These are phyloP conservation scores for Oreohelix idahoensis DNA, from an alignment of 1,140 invertebrate species.

Conservation along the genomic window DNA sequence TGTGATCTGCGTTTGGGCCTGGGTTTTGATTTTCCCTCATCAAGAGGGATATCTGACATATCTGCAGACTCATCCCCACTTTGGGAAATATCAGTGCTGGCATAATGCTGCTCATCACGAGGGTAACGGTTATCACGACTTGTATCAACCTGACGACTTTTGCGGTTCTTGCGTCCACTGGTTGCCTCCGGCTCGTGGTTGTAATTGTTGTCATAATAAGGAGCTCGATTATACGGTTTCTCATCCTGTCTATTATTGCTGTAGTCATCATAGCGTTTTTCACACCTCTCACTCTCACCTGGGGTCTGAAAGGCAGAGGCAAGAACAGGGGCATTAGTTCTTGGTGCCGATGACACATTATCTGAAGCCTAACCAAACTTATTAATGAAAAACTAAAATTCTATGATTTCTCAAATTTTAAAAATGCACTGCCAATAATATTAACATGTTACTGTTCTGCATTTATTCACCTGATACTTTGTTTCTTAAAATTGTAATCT, in stretches of 20 bases:
- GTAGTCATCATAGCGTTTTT: background rate
- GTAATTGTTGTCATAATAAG: background rate
- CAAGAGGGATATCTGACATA: background rate
- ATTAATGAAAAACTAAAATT: background rate
- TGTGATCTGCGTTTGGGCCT: constrained; percentile 24
- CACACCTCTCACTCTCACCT: background rate
- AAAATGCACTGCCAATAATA: background rate
- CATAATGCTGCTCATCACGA: constrained; percentile 2
- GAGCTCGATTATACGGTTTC: background rate
- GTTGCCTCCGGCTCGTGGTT: background rate
- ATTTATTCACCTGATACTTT: background rate
- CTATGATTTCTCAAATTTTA: background rate
- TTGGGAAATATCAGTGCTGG: constrained; percentile 25
- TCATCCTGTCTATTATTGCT: background rate
- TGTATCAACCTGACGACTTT: background rate
- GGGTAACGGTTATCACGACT: background rate
- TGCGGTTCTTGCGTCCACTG: background rate
- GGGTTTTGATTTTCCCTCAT: background rate
- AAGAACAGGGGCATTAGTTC: constrained; percentile 26
- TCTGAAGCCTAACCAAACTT: background rate
- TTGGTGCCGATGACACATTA: background rate
- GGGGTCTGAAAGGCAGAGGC: constrained; percentile 34
- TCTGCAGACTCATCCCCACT: constrained; percentile 31
- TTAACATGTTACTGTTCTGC: background rate
- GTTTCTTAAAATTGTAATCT: no score